These are phyloP conservation scores for Xenus cinereus DNA, from an alignment of 2,113 vertebrate genomes.

Conservation along the genomic window DNA sequence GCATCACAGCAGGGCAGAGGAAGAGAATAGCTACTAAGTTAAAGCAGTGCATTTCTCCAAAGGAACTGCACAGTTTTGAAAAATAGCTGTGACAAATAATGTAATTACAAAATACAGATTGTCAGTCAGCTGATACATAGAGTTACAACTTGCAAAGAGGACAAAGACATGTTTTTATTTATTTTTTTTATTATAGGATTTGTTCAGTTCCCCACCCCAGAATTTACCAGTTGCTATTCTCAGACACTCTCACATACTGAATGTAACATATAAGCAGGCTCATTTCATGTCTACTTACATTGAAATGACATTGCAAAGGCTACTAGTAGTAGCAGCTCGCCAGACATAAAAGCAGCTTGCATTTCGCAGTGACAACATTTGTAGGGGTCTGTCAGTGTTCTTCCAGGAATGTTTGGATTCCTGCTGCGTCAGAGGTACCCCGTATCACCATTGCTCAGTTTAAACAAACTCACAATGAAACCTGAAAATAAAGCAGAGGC, in stretches of 20 bases:
- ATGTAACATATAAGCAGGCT: background rate
- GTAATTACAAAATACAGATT: constrained; percentile 10
- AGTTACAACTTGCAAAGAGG: background rate
- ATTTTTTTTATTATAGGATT: background rate
- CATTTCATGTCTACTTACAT: background rate
- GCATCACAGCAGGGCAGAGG: constrained; percentile 2
- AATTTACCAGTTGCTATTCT: background rate
- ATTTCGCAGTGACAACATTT: background rate
- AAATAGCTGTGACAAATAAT: constrained; percentile 16
- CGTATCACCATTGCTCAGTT: background rate
- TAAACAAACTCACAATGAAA: background rate
- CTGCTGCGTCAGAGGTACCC: background rate
- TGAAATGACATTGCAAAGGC: background rate
- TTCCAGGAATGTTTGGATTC: background rate
- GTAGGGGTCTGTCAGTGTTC: background rate
- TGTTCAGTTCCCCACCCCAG: background rate
- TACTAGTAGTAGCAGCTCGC: background rate
- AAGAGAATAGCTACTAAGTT: constrained; percentile 12
- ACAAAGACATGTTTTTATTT: background rate
- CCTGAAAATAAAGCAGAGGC: background rate
- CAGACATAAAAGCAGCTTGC: background rate
- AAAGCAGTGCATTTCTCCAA: constrained; percentile 22
- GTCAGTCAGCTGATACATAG: background rate
- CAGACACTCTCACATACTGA: background rate
- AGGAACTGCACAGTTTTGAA: background rate